Conservation (phyloP, 2,797 vertebrate genomes). For the Mareca strepera region DNA sequence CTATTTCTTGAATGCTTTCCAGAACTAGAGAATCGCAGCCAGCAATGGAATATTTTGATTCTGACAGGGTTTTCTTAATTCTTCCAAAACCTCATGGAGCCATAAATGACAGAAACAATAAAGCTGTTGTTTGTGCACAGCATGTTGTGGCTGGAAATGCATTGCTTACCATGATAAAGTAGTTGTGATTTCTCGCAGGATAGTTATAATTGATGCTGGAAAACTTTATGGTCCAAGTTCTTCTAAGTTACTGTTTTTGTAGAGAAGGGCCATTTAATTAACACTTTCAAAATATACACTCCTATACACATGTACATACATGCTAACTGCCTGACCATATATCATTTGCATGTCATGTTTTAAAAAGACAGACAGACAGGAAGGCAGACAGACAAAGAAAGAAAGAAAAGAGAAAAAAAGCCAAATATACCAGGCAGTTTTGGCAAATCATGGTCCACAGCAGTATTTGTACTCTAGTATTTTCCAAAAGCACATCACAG, state of each 20-base stretch:
- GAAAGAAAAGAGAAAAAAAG: slow-evolving; percentile 9
- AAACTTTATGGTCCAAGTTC: not conserved
- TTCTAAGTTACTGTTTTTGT: not conserved
- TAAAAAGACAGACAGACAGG: not conserved
- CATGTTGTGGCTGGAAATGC: not conserved
- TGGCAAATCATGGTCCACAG: slow-evolving; percentile 41
- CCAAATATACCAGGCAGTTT: not conserved
- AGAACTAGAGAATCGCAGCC: not conserved
- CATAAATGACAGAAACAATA: slow-evolving; percentile 46
- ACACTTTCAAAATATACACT: not conserved
- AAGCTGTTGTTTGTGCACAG: slow-evolving; percentile 42
- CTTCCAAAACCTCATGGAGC: slow-evolving; percentile 12
- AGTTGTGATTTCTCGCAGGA: not conserved
- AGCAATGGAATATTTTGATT: slow-evolving; percentile 35
- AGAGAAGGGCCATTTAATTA: slow-evolving; percentile 1
- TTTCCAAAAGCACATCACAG: slow-evolving; percentile 57
- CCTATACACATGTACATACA: not conserved
- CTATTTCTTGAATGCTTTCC: not conserved
- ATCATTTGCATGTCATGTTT: slow-evolving; percentile 1
- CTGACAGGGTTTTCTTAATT: slow-evolving; percentile 37
- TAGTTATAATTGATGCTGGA: not conserved
- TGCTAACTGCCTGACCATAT: not conserved
- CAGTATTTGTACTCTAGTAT: slow-evolving; percentile 15
- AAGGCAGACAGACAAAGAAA: slow-evolving; percentile 34
- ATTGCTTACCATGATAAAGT: slow-evolving; percentile 7